phyloP scores from a whole-genome alignment of 2,797 vertebrate genomes.

The Muraenolepis orangiensis region DNA sequence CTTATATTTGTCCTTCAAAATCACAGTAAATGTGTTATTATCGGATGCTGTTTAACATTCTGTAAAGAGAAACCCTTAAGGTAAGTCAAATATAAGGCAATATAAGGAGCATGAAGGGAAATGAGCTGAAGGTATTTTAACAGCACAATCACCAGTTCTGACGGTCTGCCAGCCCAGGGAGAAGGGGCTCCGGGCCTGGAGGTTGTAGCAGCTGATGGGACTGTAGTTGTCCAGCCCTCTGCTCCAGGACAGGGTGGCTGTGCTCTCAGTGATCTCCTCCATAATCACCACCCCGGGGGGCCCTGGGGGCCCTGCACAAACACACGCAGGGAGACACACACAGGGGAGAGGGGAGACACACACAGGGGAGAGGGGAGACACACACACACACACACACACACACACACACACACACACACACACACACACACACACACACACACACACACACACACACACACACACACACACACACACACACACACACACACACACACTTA shows the following conservation, averaged over 20 bases:
- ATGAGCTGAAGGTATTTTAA: background rate
- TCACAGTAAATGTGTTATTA: too few relatives aligned
- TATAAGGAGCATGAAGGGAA: too few relatives aligned
- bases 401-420: too few relatives aligned
- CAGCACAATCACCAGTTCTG: conserved; percentile 80
- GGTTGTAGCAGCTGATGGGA: conserved; percentile 89
- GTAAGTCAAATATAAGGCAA: too few relatives aligned
- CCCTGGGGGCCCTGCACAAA: conserved; percentile 85
- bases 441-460: too few relatives aligned
- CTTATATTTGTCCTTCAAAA: too few relatives aligned
- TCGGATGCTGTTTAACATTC: background rate
- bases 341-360: too few relatives aligned
- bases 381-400: background rate
- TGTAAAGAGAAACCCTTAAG: background rate
- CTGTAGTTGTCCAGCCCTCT: conserved; percentile 95
- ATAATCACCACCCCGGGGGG: conserved; percentile 95
- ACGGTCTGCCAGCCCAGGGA: conserved; percentile 97
- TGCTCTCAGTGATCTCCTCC: conserved; percentile 92
- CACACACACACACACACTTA: too few relatives aligned
- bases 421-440: too few relatives aligned
- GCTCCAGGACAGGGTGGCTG: conserved; percentile 93
- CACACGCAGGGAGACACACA: background rate
- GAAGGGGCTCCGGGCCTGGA: conserved; percentile 95
- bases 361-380: too few relatives aligned
- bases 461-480: too few relatives aligned